Evolutionary conservation across 2,888 invertebrate species (phyloP).

Genomic region (Lasioglossum calceatum): DNA sequence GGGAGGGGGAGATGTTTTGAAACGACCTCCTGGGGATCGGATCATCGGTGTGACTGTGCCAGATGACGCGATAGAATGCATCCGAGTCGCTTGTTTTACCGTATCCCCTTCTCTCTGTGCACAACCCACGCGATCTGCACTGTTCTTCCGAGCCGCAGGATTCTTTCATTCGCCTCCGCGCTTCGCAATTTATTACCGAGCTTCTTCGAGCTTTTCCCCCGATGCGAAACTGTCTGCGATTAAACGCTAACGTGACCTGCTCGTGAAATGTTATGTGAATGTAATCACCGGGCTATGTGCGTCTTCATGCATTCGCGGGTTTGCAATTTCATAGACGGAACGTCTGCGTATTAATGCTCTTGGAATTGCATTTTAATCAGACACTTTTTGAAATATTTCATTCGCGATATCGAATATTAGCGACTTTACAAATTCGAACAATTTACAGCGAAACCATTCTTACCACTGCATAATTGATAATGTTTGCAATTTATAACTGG

Average conservation of each 20-base stretch:
- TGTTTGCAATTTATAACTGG: no score
- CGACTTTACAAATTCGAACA: background rate
- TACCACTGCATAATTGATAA: background rate
- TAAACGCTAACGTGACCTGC: background rate
- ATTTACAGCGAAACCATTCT: background rate
- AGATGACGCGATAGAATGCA: background rate
- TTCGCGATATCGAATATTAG: background rate
- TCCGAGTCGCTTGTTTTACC: background rate
- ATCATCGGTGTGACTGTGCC: conserved; percentile 3
- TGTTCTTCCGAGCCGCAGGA: background rate
- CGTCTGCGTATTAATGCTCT: background rate
- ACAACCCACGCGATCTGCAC: background rate
- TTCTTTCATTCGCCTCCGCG: background rate
- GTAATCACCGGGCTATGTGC: background rate
- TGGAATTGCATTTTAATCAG: no score
- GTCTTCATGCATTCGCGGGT: background rate
- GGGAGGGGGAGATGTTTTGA: background rate
- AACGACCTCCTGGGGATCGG: conserved; percentile 9
- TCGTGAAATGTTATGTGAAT: background rate
- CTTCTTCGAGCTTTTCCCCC: background rate
- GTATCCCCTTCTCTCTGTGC: background rate
- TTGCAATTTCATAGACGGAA: background rate
- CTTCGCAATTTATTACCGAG: background rate
- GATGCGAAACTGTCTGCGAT: background rate
- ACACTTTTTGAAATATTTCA: background rate